Evolutionary conservation across 2,888 invertebrate genomes (phyloP).

Genomic region (Caenorhabditis becei): DNA sequence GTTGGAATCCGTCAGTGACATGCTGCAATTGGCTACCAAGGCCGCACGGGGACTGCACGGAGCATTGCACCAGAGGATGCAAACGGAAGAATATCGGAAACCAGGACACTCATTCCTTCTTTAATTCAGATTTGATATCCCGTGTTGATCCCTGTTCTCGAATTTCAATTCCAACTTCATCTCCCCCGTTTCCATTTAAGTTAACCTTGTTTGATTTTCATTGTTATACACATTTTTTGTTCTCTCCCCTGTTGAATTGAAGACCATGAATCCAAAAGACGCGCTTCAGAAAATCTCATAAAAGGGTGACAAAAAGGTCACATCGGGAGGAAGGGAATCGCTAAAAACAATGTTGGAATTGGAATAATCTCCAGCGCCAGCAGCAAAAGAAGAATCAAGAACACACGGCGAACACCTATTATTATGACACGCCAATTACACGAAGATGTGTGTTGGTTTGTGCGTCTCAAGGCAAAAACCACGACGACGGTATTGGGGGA

Average conservation of each 20-base stretch:
- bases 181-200: neutral
- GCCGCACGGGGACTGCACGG: conserved; percentile 36
- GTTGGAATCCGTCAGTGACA: conserved; percentile 71
- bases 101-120: conserved; percentile 61
- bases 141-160: too few species aligned
- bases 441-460: conserved; percentile 14
- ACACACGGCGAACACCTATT: conserved; percentile 38
- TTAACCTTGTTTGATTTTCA: neutral
- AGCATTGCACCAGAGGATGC: conserved; percentile 43
- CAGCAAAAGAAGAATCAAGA: conserved; percentile 4
- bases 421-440: conserved; percentile 66
- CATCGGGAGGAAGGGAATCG: conserved; percentile 13
- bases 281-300: conserved; percentile 32
- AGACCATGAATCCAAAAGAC: neutral
- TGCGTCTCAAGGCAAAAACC: conserved; percentile 57
- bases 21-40: conserved; percentile 64
- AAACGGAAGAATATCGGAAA: conserved; percentile 37
- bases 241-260: conserved; percentile 6
- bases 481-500: conserved; percentile 23
- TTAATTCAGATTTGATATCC: neutral
- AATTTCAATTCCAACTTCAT: neutral
- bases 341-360: conserved; percentile 56
- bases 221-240: neutral
- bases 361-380: neutral
- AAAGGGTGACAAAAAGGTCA: conserved; percentile 54